These are phyloP conservation scores for Pegoplata infirma DNA, from an alignment of 2,888 invertebrate genomes.

Conservation along the genomic window DNA sequence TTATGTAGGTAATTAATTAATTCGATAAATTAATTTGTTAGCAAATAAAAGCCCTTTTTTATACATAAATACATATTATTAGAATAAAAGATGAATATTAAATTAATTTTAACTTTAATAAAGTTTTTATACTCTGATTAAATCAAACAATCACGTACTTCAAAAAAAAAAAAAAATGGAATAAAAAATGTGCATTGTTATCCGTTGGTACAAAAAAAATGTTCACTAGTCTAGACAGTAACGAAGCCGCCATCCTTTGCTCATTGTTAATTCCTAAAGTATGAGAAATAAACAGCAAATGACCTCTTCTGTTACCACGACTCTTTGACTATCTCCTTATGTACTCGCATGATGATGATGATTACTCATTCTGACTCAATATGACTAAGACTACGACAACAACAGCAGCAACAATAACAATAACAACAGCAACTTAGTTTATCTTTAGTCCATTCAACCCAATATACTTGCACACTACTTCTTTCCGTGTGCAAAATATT, in stretches of 20 bases:
- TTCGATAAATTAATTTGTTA: background rate
- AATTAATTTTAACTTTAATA: slow-evolving; percentile 57
- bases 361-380: slow-evolving; percentile 62
- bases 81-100: slow-evolving; percentile 48
- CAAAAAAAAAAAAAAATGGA: slow-evolving; percentile 52
- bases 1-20: no score
- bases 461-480: slow-evolving; percentile 63
- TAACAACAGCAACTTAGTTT: slow-evolving; percentile 55
- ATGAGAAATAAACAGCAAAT: slow-evolving; percentile 62
- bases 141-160: slow-evolving; percentile 61
- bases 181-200: slow-evolving; percentile 61
- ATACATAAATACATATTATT: background rate
- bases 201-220: slow-evolving; percentile 56
- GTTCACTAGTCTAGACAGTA: slow-evolving; percentile 63
- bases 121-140: slow-evolving; percentile 59
- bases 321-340: slow-evolving; percentile 61
- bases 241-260: slow-evolving; percentile 61
- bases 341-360: slow-evolving; percentile 60
- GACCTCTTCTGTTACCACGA: slow-evolving; percentile 62
- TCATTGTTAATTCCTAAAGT: slow-evolving; percentile 55
- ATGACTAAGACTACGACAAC: slow-evolving; percentile 63
- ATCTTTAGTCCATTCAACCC: slow-evolving; percentile 75
- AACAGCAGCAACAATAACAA: slow-evolving; percentile 59
- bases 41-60: background rate
- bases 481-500: slow-evolving; percentile 57